Base-by-base conservation (phyloP, 1,140 invertebrate genomes). In the Procambarus virginalis region DNA sequence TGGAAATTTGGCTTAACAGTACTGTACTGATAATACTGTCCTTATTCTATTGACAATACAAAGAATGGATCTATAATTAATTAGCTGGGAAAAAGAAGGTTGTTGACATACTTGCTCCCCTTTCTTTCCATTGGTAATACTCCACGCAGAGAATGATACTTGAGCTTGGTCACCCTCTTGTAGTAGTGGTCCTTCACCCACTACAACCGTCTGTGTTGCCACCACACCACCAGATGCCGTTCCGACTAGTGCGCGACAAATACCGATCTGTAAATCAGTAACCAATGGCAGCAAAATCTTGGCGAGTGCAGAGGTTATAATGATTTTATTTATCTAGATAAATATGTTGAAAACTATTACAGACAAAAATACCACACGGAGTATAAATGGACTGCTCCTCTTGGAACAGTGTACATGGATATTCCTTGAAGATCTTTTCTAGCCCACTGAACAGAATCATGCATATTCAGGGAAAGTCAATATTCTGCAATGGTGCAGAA, bases 161-260 rank as follows among this genome's bases (percentile, higher is more conserved):
- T 86, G 84, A n/a, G 58, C 76, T 10, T 86, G 84, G 58, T 86
- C 84, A 22, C 84, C 84, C n/a, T 86, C 84, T 51, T 79, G 48
- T 34, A 86, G 64, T 64, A 17, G 14, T 49, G 76, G 58, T 60
- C 84, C 84, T 64, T 86, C 84, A n/a, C 84, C 84, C 55, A 49
- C 51, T 10, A 34, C 48, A 10, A 86, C 76, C 48, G 79, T 76
- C 60, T 86, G 84, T 49, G 58, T 79, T 4, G 60, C 2, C 12
- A 45, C 17, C 45, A 49, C 58, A 49, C 77, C 48, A 68, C 58
- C 60, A 4, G 17, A 14, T 0, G 45, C 51, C 9, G 20, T 3
- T 12, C 51, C 45, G 17, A 58, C 75, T 58, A 86, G 9, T n/a
- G 84, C 84, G 9, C 84, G 76, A 64, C 84, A 86, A 17, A 86